A percentile compares a stretch with the other conserved stretches of the same genome.
phyloP scores from a whole-genome alignment of 2,113 vertebrate genomes.

The Heterocephalus glaber region DNA sequence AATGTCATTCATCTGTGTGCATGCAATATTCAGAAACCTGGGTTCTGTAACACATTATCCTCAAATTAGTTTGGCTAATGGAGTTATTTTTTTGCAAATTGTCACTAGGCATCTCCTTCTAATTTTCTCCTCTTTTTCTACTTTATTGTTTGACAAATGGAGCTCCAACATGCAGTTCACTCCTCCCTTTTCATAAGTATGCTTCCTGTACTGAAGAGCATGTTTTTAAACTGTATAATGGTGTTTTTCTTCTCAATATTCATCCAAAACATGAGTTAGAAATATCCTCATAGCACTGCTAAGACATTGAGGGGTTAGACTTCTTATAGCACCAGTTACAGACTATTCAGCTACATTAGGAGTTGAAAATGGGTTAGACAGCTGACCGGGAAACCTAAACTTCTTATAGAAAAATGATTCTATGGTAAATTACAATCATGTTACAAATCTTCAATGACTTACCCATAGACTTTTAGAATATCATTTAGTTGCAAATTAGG shows the following conservation, averaged over 20 bases:
- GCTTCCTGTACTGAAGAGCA: neutral
- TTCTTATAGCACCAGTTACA: neutral
- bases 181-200: neutral
- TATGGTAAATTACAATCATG: neutral
- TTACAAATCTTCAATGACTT: neutral
- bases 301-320: neutral
- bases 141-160: neutral
- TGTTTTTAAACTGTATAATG: neutral
- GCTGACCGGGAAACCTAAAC: neutral
- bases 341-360: neutral
- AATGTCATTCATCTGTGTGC: rapidly evolving
- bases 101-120: neutral
- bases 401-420: neutral
- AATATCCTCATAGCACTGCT: neutral
- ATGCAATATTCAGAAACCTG: neutral
- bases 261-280: neutral
- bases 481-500: neutral
- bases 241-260: neutral
- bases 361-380: neutral
- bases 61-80: neutral
- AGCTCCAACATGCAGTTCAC: rapidly evolving
- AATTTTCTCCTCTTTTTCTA: neutral
- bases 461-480: neutral
- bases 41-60: neutral
- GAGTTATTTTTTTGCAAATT: neutral